A percentile compares a stretch with the other conserved stretches of the same genome.
Evolutionary conservation across 2,797 vertebrate species (phyloP).

Genomic region (Protonibea diacanthus): DNA sequence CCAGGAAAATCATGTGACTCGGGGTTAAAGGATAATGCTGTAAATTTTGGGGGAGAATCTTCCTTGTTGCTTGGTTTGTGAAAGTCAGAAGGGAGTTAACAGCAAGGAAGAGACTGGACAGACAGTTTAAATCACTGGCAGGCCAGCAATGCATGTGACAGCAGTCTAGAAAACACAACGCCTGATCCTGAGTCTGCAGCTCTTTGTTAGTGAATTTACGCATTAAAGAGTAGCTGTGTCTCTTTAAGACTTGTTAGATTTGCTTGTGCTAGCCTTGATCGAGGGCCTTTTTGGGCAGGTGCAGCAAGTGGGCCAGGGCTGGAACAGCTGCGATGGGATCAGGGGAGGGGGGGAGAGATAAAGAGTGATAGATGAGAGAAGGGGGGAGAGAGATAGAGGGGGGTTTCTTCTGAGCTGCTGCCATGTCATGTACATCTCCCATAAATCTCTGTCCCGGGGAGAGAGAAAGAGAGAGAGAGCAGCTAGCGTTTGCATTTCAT

Average conservation of each 20-base stretch:
- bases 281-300: slow-evolving; percentile 84
- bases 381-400: slow-evolving; percentile 36
- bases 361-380: slow-evolving; percentile 42
- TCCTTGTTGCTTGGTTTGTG: slow-evolving; percentile 30
- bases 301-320: slow-evolving; percentile 65
- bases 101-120: slow-evolving; percentile 1
- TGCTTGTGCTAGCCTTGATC: slow-evolving; percentile 82
- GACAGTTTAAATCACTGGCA: slow-evolving; percentile 1
- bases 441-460: slow-evolving; percentile 82
- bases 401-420: slow-evolving; percentile 83
- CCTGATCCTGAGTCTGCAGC: neutral
- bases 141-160: neutral
- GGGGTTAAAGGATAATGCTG: slow-evolving; percentile 82
- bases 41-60: slow-evolving; percentile 80
- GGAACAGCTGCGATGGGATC: slow-evolving; percentile 76
- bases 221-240: slow-evolving; percentile 55
- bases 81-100: slow-evolving; percentile 38
- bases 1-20: slow-evolving; percentile 73
- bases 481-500: slow-evolving; percentile 84
- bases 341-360: slow-evolving; percentile 49
- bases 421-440: slow-evolving; percentile 87
- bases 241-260: slow-evolving; percentile 84
- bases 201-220: neutral
- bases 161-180: slow-evolving; percentile 1
- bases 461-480: slow-evolving; percentile 25